phyloP scores from a whole-genome alignment of 2,797 vertebrate genomes.

The Ctenopoma kingsleyae region DNA sequence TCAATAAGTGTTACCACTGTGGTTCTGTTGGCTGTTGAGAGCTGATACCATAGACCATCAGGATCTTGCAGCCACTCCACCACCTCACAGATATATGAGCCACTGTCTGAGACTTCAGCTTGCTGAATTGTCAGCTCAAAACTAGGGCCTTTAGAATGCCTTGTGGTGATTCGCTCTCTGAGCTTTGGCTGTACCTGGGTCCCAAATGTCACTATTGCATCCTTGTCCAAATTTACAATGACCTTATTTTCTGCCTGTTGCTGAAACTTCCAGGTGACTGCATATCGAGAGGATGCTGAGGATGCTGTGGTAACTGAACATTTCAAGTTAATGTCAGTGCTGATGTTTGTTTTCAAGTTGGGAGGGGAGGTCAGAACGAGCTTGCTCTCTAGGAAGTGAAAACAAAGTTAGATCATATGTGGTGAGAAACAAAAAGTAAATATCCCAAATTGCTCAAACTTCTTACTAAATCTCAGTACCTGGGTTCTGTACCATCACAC shows the following conservation, averaged over 20 bases:
- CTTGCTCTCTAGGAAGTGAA: constrained; percentile 63
- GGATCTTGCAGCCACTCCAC: constrained; percentile 82
- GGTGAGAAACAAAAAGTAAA: neutral
- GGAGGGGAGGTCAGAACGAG: constrained; percentile 60
- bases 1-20: constrained; percentile 61
- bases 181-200: constrained; percentile 35
- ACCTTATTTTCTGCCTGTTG: constrained; percentile 31
- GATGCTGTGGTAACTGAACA: constrained; percentile 74
- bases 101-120: constrained; percentile 66
- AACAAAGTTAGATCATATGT: constrained; percentile 8
- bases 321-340: constrained; percentile 75
- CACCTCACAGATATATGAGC: constrained; percentile 76
- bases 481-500: constrained; percentile 67
- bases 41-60: constrained; percentile 70
- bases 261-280: constrained; percentile 84
- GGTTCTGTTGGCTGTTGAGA: constrained; percentile 35
- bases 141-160: constrained; percentile 48
- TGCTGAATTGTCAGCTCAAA: constrained; percentile 85
- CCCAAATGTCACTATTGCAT: constrained; percentile 64
- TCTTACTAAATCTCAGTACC: constrained; percentile 61
- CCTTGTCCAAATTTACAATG: constrained; percentile 66
- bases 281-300: constrained; percentile 70
- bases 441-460: neutral
- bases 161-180: constrained; percentile 69
- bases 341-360: constrained; percentile 35